Conservation (phyloP, 1,140 invertebrate species). For the Drosophila tani region DNA sequence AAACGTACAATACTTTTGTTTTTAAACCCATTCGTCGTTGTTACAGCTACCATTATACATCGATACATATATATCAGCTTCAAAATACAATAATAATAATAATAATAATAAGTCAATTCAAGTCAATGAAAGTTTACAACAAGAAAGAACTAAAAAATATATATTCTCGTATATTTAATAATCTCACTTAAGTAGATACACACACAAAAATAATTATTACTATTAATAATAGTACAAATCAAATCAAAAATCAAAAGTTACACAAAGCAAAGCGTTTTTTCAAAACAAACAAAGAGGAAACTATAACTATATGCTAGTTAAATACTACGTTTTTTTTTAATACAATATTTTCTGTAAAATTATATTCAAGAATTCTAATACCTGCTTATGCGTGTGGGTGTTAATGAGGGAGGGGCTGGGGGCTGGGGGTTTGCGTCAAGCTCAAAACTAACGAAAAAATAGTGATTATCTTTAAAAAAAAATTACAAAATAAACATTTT, state of each 20-base stretch:
- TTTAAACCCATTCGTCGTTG: constrained; percentile 38
- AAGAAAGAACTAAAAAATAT: constrained; percentile 67
- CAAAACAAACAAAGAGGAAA: constrained; percentile 63
- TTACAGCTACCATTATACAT: constrained; percentile 64
- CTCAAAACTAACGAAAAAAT: constrained; percentile 53
- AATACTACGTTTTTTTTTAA: constrained; percentile 47
- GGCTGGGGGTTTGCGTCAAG: constrained; percentile 26
- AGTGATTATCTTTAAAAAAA: constrained; percentile 46
- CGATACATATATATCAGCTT: constrained; percentile 51
- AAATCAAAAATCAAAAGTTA: constrained; percentile 47
- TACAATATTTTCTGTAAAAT: constrained; percentile 47
- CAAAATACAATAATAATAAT: constrained; percentile 60
- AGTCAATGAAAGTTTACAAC: constrained; percentile 71
- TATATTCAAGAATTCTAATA: constrained; percentile 68
- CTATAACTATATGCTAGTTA: constrained; percentile 53
- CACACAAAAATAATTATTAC: constrained; percentile 44
- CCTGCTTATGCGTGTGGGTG: constrained; percentile 46
- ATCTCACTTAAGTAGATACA: constrained; percentile 78
- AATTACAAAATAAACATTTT: constrained; percentile 81
- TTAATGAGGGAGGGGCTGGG: constrained; percentile 23
- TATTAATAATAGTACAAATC: constrained; percentile 15
- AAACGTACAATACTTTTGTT: constrained; percentile 79
- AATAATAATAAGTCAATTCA: constrained; percentile 47
- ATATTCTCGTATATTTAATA: constrained; percentile 60
- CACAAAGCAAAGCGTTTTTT: constrained; percentile 63